Evolutionary conservation across 2,113 vertebrate species (phyloP).

Genomic region (Lichenostomus cassidix): DNA sequence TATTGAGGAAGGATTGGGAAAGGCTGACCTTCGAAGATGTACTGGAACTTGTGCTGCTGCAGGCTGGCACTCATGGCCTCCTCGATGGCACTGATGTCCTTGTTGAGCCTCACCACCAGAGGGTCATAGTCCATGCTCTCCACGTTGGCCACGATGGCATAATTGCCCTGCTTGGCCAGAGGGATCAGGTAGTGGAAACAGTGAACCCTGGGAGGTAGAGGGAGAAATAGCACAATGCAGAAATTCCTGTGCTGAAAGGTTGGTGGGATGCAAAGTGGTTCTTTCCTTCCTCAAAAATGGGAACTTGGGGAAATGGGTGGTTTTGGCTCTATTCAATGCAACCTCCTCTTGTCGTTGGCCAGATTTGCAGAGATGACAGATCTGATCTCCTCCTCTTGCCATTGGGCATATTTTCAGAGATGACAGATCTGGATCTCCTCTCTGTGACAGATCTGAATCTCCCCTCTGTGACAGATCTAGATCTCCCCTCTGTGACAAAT

Average conservation of each 20-base stretch:
- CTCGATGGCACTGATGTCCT: slow-evolving; percentile 96
- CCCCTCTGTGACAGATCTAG: too few species aligned
- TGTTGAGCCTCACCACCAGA: slow-evolving; percentile 94
- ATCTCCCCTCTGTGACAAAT: too few species aligned
- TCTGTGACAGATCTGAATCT: too few species aligned
- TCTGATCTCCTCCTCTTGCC: not conserved
- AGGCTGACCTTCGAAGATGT: slow-evolving; percentile 93
- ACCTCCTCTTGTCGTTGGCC: not conserved
- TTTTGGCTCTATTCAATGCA: not conserved
- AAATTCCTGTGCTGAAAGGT: accelerated
- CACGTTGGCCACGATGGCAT: slow-evolving; percentile 96
- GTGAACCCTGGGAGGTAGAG: slow-evolving; percentile 82
- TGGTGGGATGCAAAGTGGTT: not conserved
- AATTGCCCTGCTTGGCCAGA: slow-evolving; percentile 94
- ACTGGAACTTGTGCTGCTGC: slow-evolving; percentile 99
- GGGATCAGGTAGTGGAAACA: slow-evolving; percentile 98
- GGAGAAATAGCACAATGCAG: not conserved
- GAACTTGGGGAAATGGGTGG: not conserved
- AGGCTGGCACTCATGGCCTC: slow-evolving; percentile 93
- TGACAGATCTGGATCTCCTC: not conserved
- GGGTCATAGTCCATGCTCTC: slow-evolving; percentile 99
- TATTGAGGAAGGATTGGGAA: accelerated
- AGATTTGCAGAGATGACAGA: not conserved
- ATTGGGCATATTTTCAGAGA: not conserved
- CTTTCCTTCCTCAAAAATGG: slow-evolving; percentile 31